These are phyloP conservation scores for Alauda arvensis DNA, from an alignment of 2,797 vertebrate genomes.

Conservation along the genomic window DNA sequence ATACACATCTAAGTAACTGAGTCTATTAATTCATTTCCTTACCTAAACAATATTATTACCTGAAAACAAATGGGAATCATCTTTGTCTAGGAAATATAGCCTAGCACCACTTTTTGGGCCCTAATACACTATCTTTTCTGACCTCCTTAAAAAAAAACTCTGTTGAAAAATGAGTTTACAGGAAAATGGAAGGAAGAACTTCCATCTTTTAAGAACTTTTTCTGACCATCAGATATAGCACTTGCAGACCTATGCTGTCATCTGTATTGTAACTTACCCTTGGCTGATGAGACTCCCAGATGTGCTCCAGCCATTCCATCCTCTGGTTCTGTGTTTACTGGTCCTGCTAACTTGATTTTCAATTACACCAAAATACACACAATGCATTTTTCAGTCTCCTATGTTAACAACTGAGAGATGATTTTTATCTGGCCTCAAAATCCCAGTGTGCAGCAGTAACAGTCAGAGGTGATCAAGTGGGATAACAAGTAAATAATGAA, in stretches of 20 bases:
- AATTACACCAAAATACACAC: neutral
- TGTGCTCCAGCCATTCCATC: neutral
- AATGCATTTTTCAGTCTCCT: neutral
- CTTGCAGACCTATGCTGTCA: neutral
- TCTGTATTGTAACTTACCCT: neutral
- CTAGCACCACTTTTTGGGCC: neutral
- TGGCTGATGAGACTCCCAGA: neutral
- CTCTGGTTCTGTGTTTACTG: neutral
- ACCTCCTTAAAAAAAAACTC: neutral
- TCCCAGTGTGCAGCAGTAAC: neutral
- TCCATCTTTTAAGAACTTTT: neutral
- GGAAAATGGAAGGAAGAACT: neutral
- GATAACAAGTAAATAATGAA: neutral
- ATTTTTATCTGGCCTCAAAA: neutral
- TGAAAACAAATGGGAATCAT: neutral
- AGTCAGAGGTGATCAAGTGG: neutral
- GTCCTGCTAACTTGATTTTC: neutral
- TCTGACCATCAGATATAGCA: neutral
- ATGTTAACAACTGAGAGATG: neutral
- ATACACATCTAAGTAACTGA: neutral
- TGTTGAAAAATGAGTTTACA: neutral
- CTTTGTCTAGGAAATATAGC: neutral
- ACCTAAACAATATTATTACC: neutral
- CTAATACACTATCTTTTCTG: neutral
- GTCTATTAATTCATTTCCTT: neutral